Conservation (phyloP, 2,888 invertebrate genomes). For the Chymomyza amoena region DNA sequence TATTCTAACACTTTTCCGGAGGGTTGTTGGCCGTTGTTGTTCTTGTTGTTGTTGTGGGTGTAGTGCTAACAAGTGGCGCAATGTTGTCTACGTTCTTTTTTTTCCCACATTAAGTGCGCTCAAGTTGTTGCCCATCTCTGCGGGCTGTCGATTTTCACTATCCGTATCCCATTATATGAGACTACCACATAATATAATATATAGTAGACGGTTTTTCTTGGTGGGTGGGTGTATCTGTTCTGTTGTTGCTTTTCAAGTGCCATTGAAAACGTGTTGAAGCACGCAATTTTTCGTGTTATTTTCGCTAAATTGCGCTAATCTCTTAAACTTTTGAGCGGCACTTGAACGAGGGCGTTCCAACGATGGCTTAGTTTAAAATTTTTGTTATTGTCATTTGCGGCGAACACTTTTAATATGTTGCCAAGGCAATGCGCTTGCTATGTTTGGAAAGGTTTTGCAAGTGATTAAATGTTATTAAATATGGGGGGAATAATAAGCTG, state of each 20-base stretch:
- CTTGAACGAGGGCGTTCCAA: background rate
- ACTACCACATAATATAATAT: background rate
- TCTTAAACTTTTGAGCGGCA: constrained; percentile 58
- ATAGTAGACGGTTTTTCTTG: background rate
- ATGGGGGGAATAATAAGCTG: background rate
- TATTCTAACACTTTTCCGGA: constrained; percentile 43
- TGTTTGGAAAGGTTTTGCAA: constrained; percentile 30
- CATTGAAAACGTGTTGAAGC: constrained; percentile 70
- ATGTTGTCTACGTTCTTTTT: constrained; percentile 11
- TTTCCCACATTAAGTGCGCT: constrained; percentile 66
- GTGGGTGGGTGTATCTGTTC: background rate
- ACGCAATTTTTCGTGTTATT: constrained; percentile 66
- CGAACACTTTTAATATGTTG: constrained; percentile 43
- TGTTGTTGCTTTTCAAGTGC: background rate
- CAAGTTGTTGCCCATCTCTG: constrained; percentile 39
- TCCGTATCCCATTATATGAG: constrained; percentile 32
- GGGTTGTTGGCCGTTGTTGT: constrained; percentile 45
- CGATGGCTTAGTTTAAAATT: constrained; percentile 30
- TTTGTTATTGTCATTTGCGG: constrained; percentile 33
- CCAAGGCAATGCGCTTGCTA: constrained; percentile 47
- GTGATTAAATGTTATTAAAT: background rate
- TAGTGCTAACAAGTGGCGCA: constrained; percentile 51
- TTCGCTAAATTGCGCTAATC: constrained; percentile 72
- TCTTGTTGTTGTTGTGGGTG: constrained; percentile 31
- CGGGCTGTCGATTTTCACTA: constrained; percentile 40